Evolutionary conservation across 2,888 invertebrate species (phyloP).

Genomic region (Heliconius hortense): DNA sequence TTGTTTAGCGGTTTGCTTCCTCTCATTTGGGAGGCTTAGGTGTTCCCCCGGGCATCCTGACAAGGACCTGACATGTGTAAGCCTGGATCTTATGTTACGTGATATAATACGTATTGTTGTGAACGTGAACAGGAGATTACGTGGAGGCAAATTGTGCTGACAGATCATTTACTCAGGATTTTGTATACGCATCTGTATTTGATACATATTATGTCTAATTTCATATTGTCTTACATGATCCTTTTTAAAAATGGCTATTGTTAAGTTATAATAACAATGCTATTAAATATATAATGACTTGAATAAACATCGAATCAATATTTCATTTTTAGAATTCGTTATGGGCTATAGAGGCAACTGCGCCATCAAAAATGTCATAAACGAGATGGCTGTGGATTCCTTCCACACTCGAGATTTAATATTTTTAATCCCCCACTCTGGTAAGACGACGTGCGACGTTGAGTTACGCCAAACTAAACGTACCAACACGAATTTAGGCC

Average conservation of each 20-base stretch:
- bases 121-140: conserved; percentile 32
- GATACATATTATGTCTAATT: conserved; percentile 6
- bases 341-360: not conserved
- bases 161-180: conserved; percentile 23
- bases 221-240: not conserved
- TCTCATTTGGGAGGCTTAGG: conserved; percentile 43
- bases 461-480: not conserved
- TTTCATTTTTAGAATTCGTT: not conserved
- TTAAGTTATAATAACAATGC: not conserved
- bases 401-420: no score
- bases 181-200: conserved; percentile 8
- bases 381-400: no score
- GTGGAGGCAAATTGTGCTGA: conserved; percentile 29
- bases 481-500: not conserved
- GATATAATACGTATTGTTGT: conserved; percentile 32
- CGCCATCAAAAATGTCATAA: no score
- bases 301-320: not conserved
- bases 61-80: conserved; percentile 34
- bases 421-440: no score
- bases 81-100: conserved; percentile 28
- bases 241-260: not conserved
- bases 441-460: not conserved
- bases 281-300: not conserved
- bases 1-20: conserved; percentile 46
- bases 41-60: conserved; percentile 28